Conservation (phyloP, 2,797 vertebrate genomes). For the Ctenosaura bakeri region DNA sequence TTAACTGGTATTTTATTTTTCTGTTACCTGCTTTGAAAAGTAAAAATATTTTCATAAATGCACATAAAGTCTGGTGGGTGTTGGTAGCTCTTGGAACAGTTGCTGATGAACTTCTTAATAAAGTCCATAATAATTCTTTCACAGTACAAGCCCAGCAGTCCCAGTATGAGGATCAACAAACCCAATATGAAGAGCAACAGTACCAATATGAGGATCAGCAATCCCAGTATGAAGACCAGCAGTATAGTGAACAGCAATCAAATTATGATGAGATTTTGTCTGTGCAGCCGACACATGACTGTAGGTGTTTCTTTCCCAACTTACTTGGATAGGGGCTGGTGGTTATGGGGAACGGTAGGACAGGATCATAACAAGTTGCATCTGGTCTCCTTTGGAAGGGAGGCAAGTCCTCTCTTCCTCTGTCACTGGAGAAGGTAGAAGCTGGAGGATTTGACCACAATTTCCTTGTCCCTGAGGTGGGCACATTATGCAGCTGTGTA, state of each 20-base stretch:
- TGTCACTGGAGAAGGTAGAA: neutral
- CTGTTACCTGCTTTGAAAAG: neutral
- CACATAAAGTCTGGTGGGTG: neutral
- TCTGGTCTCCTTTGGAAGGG: neutral
- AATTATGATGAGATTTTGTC: slow-evolving; percentile 19
- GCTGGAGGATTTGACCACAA: neutral
- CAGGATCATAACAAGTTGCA: neutral
- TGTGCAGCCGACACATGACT: slow-evolving; percentile 17
- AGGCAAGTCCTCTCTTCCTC: neutral
- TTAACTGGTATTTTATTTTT: neutral
- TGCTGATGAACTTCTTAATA: neutral
- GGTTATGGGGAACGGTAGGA: neutral
- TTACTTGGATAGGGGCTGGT: neutral
- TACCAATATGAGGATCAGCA: slow-evolving; percentile 21
- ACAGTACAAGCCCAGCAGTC: slow-evolving; percentile 63
- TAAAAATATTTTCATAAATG: neutral
- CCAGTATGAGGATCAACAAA: slow-evolving; percentile 21
- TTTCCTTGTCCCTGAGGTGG: neutral
- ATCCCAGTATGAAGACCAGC: slow-evolving; percentile 19
- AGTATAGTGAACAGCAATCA: slow-evolving; percentile 18
- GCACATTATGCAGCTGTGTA: neutral
- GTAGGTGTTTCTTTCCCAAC: slow-evolving; percentile 60
- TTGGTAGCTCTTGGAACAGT: neutral
- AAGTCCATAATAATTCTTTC: slow-evolving; percentile 28
- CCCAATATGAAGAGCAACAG: slow-evolving; percentile 15